Percentiles rank a stretch among this genome's conserved stretches.
Conservation (phyloP, 2,113 vertebrate genomes). For the Otolemur garnettii region DNA sequence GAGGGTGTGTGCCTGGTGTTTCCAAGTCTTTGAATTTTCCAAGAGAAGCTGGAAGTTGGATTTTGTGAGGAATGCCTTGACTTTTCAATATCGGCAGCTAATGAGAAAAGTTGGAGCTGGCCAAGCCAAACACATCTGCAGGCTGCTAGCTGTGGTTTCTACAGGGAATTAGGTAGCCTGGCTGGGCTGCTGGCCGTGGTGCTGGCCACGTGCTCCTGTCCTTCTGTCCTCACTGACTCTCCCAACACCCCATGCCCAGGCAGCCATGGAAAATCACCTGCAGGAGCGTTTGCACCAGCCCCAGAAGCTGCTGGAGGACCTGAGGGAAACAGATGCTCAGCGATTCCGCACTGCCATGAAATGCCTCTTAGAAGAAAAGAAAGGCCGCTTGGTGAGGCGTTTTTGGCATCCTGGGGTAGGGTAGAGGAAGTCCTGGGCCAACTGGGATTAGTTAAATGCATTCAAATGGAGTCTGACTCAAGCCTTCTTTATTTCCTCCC, state of each 20-base stretch:
- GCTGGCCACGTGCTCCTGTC: background rate
- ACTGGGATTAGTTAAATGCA: background rate
- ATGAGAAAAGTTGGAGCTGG: background rate
- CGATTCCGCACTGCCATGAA: conserved; percentile 88
- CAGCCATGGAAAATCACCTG: conserved; percentile 86
- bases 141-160: background rate
- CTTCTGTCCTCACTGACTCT: background rate
- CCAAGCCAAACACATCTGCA: background rate
- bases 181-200: background rate
- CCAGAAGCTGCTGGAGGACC: conserved; percentile 85
- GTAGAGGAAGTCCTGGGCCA: background rate
- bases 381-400: conserved; percentile 84
- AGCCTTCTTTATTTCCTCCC: background rate
- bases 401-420: background rate
- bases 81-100: background rate
- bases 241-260: conserved; percentile 73
- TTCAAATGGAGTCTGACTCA: background rate
- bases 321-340: conserved; percentile 83
- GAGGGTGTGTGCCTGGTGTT: rapidly evolving
- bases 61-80: background rate
- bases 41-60: background rate
- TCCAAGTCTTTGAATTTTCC: background rate
- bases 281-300: conserved; percentile 86
- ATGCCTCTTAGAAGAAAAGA: conserved; percentile 85
- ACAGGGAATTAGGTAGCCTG: rapidly evolving